Evolutionary conservation across 2,113 vertebrate species (phyloP), one percentile per base, ranked within the genome.

Genomic region (Eleginops maclovinus): DNA sequence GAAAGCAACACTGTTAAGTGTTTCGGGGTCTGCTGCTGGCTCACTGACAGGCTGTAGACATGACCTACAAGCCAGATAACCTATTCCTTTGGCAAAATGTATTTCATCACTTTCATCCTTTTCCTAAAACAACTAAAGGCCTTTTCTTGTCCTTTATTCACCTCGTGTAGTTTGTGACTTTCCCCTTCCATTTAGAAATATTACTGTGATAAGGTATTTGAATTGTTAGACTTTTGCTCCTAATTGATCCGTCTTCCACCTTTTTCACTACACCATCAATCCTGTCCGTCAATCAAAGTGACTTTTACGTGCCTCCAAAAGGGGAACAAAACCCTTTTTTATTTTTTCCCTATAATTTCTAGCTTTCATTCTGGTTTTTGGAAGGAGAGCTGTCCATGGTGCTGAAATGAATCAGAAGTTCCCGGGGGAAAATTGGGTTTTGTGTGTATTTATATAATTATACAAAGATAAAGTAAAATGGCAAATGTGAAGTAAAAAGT

Each of bases 371-470:
- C 31, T 36, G 31, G 31, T 36, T n/a, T n/a, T n/a, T n/a, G n/a
- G 36, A 19, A 4, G 8, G 0, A 53, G 78, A 81, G 74, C 83
- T 88, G 68, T 83, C 82, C 63, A 0, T 21, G 71, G n/a, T n/a
- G n/a, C n/a, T n/a, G n/a, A n/a, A n/a, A n/a, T n/a, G n/a, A n/a
- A n/a, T n/a, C n/a, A n/a, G n/a, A n/a, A n/a, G n/a, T n/a, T n/a
- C n/a, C n/a, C n/a, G n/a, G n/a, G n/a, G n/a, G n/a, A n/a, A n/a
- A n/a, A n/a, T n/a, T n/a, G n/a, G n/a, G n/a, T n/a, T n/a, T n/a
- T n/a, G n/a, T n/a, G n/a, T n/a, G n/a, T n/a, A n/a, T n/a, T n/a
- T n/a, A n/a, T n/a, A n/a, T n/a, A n/a, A n/a, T n/a, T n/a, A n/a
- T n/a, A n/a, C n/a, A n/a, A n/a, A 31, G 31, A 7, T 36, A 36